Percentiles rank a stretch among this genome's conserved stretches.
These are phyloP conservation scores for Stenchaetothrips biformis DNA, from an alignment of 2,888 invertebrate species.

Conservation along the genomic window DNA sequence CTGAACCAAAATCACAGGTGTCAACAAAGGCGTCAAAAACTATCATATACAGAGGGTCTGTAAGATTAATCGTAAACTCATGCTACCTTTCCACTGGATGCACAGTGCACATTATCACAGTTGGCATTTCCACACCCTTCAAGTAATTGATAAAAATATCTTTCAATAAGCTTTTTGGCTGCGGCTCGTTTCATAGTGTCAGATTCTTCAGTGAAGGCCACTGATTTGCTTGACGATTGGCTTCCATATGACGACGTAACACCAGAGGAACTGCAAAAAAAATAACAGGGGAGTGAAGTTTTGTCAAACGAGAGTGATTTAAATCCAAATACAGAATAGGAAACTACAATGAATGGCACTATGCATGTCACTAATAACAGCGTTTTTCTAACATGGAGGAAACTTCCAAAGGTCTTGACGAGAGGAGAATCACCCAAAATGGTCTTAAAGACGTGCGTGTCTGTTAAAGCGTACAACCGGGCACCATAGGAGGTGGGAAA, in stretches of 20 bases:
- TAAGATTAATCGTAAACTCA: background rate
- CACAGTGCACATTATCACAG: constrained; percentile 82
- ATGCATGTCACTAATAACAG: too few relatives aligned
- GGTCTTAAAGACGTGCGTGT: too few relatives aligned
- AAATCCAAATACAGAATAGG: background rate
- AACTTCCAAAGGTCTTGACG: too few relatives aligned
- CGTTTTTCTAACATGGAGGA: too few relatives aligned
- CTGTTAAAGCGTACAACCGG: too few relatives aligned
- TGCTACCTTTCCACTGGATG: constrained; percentile 73
- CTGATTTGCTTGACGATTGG: background rate
- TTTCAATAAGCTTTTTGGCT: constrained; percentile 81
- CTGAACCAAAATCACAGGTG: constrained; percentile 45
- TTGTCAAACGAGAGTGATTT: background rate
- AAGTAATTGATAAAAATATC: constrained; percentile 87
- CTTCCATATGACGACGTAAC: background rate
- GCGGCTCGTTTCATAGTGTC: constrained; percentile 52
- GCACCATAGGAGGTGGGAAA: too few relatives aligned
- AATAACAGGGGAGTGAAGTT: background rate
- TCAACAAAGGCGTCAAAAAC: background rate
- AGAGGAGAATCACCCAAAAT: too few relatives aligned
- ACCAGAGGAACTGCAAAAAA: background rate
- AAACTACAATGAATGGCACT: background rate
- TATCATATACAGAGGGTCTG: background rate
- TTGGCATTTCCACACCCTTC: constrained; percentile 88
- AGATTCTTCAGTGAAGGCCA: constrained; percentile 12